A percentile compares a stretch with the other conserved stretches of the same genome.
These are phyloP conservation scores for Tenrec ecaudatus DNA, from an alignment of 2,113 vertebrate genomes.

Conservation along the genomic window DNA sequence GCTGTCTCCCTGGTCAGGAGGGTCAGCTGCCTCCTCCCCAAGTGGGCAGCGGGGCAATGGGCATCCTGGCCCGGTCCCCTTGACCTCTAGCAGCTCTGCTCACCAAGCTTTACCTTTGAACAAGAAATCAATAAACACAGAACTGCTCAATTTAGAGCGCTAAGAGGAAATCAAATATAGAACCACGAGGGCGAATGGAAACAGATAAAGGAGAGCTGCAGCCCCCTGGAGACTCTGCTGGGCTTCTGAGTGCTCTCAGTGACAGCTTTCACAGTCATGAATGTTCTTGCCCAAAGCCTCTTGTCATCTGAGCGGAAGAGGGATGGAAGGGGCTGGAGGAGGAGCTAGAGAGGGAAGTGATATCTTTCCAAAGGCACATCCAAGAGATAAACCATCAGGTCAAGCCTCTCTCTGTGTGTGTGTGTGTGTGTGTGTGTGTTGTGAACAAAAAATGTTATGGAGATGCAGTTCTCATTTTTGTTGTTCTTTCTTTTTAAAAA, in stretches of 20 bases:
- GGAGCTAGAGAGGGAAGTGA: neutral
- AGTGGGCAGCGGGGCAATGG: neutral
- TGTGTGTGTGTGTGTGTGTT: no score
- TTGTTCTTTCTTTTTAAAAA: no score
- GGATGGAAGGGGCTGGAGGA: neutral
- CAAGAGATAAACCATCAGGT: neutral
- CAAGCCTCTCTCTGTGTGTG: no score
- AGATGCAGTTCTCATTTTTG: no score
- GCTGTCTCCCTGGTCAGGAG: neutral
- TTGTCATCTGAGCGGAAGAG: neutral
- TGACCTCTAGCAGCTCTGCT: neutral
- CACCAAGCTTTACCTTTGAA: conserved; percentile 13
- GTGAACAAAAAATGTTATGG: no score
- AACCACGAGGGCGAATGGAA: conserved; percentile 55
- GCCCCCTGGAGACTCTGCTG: neutral
- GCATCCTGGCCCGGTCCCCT: neutral
- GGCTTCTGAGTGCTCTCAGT: neutral
- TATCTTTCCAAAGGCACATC: rapidly evolving
- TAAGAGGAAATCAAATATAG: conserved; percentile 60
- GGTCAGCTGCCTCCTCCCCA: neutral
- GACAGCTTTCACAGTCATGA: neutral
- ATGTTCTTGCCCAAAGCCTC: neutral
- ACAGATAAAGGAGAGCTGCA: conserved; percentile 40
- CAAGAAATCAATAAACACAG: conserved; percentile 41
- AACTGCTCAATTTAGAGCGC: conserved; percentile 65